A percentile compares a stretch with the other conserved stretches of the same genome.
These are phyloP conservation scores for Catonia carolina DNA, from an alignment of 2,888 invertebrate species.

Conservation along the genomic window DNA sequence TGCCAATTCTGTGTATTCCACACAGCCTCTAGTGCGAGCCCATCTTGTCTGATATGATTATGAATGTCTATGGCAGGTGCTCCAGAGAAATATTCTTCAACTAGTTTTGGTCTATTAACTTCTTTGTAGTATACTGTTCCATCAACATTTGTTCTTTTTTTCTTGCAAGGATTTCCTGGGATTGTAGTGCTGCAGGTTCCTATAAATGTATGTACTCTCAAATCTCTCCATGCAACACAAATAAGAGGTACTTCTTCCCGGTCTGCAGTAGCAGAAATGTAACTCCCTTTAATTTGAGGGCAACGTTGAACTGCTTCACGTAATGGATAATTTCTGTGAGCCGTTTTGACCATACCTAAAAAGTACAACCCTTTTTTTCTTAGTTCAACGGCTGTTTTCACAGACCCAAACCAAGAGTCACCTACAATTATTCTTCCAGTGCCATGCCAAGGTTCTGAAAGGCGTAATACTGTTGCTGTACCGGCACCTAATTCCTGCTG, in stretches of 20 bases:
- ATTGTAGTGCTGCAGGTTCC: conserved; percentile 1
- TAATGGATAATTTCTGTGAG: conserved; percentile 7
- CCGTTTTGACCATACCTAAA: conserved; percentile 6
- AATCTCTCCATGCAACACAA: conserved; percentile 8
- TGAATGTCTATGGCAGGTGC: conserved; percentile 9
- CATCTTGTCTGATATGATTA: conserved; percentile 12
- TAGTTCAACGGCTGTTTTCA: background rate
- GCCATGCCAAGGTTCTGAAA: background rate
- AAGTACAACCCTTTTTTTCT: background rate
- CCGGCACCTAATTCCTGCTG: background rate
- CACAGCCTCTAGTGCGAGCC: conserved; percentile 8
- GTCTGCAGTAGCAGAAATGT: background rate
- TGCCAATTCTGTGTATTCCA: conserved; percentile 10
- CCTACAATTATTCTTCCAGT: background rate
- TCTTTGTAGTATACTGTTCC: background rate
- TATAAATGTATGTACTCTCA: conserved; percentile 9
- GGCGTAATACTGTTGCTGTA: background rate
- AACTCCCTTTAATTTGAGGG: background rate
- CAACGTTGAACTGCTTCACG: background rate
- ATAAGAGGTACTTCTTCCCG: conserved; percentile 6
- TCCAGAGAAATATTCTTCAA: conserved; percentile 7
- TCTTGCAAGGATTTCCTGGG: conserved; percentile 3
- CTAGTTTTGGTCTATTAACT: conserved; percentile 5
- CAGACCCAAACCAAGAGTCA: background rate
- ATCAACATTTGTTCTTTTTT: conserved; percentile 1